phyloP scores from a whole-genome alignment of 2,113 vertebrate species.

The Serilophus lunatus region DNA sequence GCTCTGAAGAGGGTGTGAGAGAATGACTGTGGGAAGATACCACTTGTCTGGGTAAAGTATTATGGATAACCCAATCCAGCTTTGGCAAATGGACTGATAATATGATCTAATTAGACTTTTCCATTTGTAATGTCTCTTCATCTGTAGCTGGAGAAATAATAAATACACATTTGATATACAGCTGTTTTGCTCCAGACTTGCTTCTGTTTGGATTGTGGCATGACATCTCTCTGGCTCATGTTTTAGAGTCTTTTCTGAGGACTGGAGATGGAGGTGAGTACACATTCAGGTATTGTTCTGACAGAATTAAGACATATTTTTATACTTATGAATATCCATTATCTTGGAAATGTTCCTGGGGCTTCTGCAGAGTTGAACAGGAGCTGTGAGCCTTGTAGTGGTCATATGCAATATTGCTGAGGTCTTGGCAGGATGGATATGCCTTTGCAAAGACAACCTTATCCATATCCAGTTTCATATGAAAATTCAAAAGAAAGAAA shows the following conservation, averaged over 20 bases:
- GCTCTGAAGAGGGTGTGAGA: not conserved
- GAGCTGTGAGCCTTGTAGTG: not conserved
- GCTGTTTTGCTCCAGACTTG: not conserved
- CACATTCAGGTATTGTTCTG: not conserved
- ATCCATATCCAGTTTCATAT: not conserved
- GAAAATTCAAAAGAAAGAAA: not conserved
- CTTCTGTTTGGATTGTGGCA: constrained; percentile 19
- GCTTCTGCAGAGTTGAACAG: not conserved
- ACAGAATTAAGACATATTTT: not conserved
- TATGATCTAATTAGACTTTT: constrained; percentile 31
- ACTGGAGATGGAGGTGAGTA: not conserved
- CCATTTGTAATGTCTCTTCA: constrained; percentile 17
- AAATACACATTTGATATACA: not conserved
- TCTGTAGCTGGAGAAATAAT: constrained; percentile 12
- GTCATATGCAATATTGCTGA: not conserved
- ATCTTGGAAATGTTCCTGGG: not conserved
- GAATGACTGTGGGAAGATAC: not conserved
- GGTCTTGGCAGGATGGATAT: not conserved
- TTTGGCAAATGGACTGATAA: constrained; percentile 10
- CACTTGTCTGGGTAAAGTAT: constrained; percentile 13
- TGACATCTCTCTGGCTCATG: not conserved
- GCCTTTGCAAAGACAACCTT: not conserved
- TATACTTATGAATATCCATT: not conserved
- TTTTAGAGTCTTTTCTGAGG: not conserved
- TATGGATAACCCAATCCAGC: not conserved